Conservation (phyloP, 2,888 invertebrate genomes). For the Caenorhabditis japonica region DNA sequence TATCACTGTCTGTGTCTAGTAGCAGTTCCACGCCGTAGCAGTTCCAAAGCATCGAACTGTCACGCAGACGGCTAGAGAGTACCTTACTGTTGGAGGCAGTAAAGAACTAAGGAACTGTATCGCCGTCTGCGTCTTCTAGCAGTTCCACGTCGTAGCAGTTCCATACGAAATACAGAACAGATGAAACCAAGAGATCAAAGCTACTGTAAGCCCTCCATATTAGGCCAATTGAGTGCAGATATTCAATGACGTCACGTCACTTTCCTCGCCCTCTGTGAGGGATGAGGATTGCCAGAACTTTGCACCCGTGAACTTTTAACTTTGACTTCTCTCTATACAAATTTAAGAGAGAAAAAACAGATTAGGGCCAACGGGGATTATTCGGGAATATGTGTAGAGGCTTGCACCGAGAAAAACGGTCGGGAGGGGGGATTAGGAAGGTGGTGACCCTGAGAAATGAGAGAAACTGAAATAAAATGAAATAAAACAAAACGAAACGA, state of each 20-base stretch:
- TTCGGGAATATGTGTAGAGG: constrained; percentile 9
- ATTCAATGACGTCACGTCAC: constrained; percentile 24
- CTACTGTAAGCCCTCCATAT: no score
- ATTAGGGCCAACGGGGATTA: constrained; percentile 14
- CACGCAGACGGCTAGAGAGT: no score
- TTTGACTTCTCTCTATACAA: constrained; percentile 2
- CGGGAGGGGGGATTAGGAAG: constrained; percentile 1
- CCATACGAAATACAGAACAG: no score
- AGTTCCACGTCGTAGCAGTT: no score
- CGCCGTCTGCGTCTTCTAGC: no score
- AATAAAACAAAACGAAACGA: constrained; percentile 36
- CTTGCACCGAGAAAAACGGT: constrained; percentile 13
- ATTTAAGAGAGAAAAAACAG: neutral
- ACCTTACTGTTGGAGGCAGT: no score
- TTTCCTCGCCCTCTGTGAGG: constrained; percentile 9
- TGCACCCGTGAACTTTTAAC: constrained; percentile 43
- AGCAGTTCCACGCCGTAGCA: no score
- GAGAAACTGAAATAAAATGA: neutral
- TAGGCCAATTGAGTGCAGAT: constrained; percentile 17
- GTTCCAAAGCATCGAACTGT: no score
- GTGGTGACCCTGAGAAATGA: constrained; percentile 3
- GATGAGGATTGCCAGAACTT: constrained; percentile 20
- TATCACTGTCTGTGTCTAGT: no score
- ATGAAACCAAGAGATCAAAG: no score
- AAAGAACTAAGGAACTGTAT: no score